Evolutionary conservation across 2,113 vertebrate species (phyloP).

Genomic region (Clarias magur): DNA sequence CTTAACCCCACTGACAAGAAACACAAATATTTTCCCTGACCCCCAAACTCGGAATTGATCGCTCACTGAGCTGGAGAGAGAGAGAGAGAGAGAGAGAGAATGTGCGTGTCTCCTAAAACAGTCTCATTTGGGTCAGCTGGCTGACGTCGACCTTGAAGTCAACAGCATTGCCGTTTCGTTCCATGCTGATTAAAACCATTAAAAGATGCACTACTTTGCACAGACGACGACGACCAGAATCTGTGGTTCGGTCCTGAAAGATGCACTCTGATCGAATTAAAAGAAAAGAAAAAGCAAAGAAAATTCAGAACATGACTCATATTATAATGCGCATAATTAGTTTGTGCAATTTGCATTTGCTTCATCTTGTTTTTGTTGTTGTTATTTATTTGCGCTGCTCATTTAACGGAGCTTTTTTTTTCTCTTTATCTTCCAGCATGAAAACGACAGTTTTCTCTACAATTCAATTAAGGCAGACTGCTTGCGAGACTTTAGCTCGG

Average conservation of each 20-base stretch:
- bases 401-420: neutral
- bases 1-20: slow-evolving; percentile 44
- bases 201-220: neutral
- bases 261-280: too few species aligned
- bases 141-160: neutral
- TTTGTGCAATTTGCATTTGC: neutral
- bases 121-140: neutral
- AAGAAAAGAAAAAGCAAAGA: neutral
- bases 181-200: neutral
- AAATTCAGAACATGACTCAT: neutral
- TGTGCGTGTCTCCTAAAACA: neutral
- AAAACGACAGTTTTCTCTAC: neutral
- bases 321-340: neutral
- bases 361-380: neutral
- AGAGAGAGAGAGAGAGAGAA: neutral
- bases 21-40: slow-evolving; percentile 45
- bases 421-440: neutral
- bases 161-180: neutral
- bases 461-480: neutral
- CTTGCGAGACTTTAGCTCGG: neutral
- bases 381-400: slow-evolving; percentile 7
- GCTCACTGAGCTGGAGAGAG: slow-evolving; percentile 12
- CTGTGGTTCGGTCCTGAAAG: neutral
- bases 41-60: slow-evolving; percentile 44
- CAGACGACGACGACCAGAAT: neutral